phyloP scores from a whole-genome alignment of 2,888 invertebrate species.

The Andrena flavipes region DNA sequence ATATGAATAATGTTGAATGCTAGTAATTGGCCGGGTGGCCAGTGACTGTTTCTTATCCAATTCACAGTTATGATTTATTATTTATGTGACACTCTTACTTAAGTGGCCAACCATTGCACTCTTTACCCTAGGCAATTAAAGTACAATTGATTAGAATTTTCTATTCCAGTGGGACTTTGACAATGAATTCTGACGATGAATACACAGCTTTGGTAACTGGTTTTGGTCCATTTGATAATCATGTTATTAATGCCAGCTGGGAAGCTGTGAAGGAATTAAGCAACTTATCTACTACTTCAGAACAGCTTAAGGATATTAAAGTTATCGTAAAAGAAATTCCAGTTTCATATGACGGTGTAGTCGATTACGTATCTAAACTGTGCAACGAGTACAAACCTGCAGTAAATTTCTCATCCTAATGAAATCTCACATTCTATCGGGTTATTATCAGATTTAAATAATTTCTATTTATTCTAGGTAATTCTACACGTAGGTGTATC shows the following conservation, averaged over 20 bases:
- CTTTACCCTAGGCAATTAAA: too few species aligned
- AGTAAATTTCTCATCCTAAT: conserved; percentile 84
- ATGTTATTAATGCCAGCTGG: conserved; percentile 93
- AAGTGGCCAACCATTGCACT: too few species aligned
- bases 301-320: conserved; percentile 85
- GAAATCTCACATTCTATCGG: neutral
- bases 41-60: too few species aligned
- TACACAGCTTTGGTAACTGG: conserved; percentile 88
- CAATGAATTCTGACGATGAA: conserved; percentile 37
- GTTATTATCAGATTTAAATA: neutral
- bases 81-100: too few species aligned
- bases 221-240: conserved; percentile 92
- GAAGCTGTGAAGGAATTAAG: conserved; percentile 90
- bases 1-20: too few species aligned
- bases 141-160: too few species aligned
- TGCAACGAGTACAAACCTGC: conserved; percentile 91
- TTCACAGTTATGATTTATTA: too few species aligned
- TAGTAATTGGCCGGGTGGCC: too few species aligned
- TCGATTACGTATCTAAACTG: conserved; percentile 88
- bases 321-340: conserved; percentile 88
- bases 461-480: conserved; percentile 86
- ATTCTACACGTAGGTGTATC: conserved; percentile 94
- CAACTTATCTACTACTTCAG: conserved; percentile 85
- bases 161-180: neutral
- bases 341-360: conserved; percentile 90